phyloP scores from a whole-genome alignment of 2,797 vertebrate genomes.

The Falco columbarius region DNA sequence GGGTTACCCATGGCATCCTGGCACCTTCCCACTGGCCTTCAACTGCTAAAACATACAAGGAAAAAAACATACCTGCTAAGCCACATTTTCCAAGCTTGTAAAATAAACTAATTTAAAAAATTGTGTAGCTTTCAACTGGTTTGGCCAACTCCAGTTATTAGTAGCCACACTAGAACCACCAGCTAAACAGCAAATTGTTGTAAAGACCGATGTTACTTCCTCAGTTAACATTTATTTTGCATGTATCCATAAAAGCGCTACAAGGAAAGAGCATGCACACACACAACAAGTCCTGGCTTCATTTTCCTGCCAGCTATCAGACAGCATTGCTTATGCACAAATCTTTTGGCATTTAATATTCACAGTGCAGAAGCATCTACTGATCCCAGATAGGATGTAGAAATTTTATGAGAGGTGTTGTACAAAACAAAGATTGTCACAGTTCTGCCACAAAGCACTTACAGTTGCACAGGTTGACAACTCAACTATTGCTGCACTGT shows the following conservation, averaged over 20 bases:
- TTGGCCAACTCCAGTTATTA: neutral
- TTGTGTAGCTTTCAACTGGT: neutral
- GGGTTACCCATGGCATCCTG: neutral
- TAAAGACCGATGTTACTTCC: neutral
- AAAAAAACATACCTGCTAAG: neutral
- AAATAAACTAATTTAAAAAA: neutral
- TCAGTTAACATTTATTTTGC: conserved; percentile 32
- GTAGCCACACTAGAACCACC: neutral
- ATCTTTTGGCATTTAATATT: neutral
- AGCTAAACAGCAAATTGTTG: neutral
- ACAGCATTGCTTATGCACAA: neutral
- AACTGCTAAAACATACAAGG: neutral
- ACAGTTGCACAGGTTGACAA: neutral
- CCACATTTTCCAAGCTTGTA: neutral
- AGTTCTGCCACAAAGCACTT: neutral
- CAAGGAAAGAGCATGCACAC: neutral
- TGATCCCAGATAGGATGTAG: neutral
- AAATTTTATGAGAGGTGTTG: neutral
- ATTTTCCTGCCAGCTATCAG: neutral
- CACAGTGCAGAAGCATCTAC: neutral
- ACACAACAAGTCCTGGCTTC: neutral
- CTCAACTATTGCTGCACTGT: neutral
- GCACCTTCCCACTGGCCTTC: neutral
- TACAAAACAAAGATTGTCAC: neutral
- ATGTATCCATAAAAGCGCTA: neutral